Conservation (phyloP, 2,888 invertebrate species). For the Sarcophaga rosellei region DNA sequence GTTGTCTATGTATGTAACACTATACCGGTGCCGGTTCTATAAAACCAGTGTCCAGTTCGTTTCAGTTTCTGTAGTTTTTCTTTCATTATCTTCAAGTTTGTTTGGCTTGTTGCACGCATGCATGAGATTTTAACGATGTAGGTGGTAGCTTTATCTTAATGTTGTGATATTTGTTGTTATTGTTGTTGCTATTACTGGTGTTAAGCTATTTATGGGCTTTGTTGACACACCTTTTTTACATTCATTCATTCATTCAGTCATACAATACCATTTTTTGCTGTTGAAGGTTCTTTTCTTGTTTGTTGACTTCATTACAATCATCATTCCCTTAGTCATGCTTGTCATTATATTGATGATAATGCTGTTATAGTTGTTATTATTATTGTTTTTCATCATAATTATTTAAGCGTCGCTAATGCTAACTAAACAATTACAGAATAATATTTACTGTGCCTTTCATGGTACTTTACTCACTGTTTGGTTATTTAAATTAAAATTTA, state of each 20-base stretch:
- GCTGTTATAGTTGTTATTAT: not conserved
- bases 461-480: not conserved
- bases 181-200: conserved; percentile 3
- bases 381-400: not conserved
- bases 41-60: no score
- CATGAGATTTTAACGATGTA: not conserved
- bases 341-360: not conserved
- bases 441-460: no score
- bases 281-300: no score
- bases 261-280: no score
- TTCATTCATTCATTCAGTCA: no score
- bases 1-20: no score
- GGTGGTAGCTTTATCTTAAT: conserved; percentile 36
- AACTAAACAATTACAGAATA: conserved; percentile 17
- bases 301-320: no score
- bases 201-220: conserved; percentile 8
- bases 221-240: conserved; percentile 23
- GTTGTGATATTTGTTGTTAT: not conserved
- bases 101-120: not conserved
- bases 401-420: conserved; percentile 33
- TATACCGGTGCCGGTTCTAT: no score
- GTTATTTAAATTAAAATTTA: no score
- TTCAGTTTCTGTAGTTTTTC: not conserved
- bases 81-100: not conserved
- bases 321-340: no score